Evolutionary conservation across 2,888 invertebrate species (phyloP).

Genomic region (Netelia melanura): DNA sequence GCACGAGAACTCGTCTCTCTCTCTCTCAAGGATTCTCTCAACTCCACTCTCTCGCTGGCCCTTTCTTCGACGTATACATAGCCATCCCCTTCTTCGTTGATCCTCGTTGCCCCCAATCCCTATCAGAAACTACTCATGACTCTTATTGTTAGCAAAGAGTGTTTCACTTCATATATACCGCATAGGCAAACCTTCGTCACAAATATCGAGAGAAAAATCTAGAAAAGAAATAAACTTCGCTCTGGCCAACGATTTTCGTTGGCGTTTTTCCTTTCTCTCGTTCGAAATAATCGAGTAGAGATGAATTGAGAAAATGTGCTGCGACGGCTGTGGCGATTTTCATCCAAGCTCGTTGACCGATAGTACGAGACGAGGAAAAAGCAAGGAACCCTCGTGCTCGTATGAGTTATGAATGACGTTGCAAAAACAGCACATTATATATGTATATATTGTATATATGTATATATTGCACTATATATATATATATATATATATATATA

Average conservation of each 20-base stretch:
- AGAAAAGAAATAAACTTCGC: background rate
- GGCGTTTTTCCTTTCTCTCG: background rate
- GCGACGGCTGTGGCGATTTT: slow-evolving; percentile 58
- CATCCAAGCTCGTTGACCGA: slow-evolving; percentile 46
- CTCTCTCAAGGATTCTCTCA: slow-evolving; percentile 12
- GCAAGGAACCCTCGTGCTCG: slow-evolving; percentile 25
- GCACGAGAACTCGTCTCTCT: slow-evolving; percentile 29
- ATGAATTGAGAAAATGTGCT: slow-evolving; percentile 40
- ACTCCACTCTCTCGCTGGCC: too few species aligned
- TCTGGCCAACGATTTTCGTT: background rate
- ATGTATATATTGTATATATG: background rate
- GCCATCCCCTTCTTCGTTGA: background rate
- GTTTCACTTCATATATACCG: background rate
- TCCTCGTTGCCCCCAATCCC: background rate
- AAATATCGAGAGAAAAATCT: background rate
- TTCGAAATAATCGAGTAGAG: slow-evolving; percentile 20
- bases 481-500: background rate
- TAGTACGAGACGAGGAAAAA: slow-evolving; percentile 52
- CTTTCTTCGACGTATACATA: too few species aligned
- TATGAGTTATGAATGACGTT: slow-evolving; percentile 81
- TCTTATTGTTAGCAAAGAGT: background rate
- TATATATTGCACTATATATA: too few species aligned
- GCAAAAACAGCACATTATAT: slow-evolving; percentile 76
- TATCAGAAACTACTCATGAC: background rate
- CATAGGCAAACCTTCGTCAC: background rate